Evolutionary conservation across 2,113 vertebrate genomes (phyloP), one percentile per base, ranked within the genome.

Genomic region (Sylvilagus bachmani): DNA sequence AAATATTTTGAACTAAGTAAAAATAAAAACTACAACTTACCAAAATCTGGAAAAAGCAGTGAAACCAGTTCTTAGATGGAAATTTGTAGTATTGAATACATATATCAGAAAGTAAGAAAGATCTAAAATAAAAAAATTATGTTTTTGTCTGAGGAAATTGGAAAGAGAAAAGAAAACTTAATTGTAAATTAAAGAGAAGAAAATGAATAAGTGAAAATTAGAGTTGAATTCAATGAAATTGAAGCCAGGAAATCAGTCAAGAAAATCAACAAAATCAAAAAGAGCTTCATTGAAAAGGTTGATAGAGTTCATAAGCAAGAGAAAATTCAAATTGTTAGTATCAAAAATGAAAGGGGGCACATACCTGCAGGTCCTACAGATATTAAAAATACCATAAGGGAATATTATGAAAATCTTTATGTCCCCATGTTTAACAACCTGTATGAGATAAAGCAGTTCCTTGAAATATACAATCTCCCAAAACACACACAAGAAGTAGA

Each of bases 261-360:
- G 12, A 81, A 71, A 77, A 77, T 25, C 31, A 77, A 51, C 49
- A 84, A 83, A 89, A 33, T 38, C 31, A 74, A 89, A 89, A 89
- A 16, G n/a, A 33, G 36, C 2, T 58, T 67, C 2, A 69, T 58
- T 77, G 17, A 89, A 70, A 69, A 84, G 5, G 67, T 61, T n/a
- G 49, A 89, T 70, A 84, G 77, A 61, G 62, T 61, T 61, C 24
- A 77, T 51, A 53, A 81, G 21, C 44, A 44, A 44, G 44, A 69
- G 5, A 70, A 70, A 27, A 84, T 44, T 53, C 10, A 71, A 51
- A 69, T 70, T 51, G 36, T 12, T 70, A 78, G 69, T 5, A 64
- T 58, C 6, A 53, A 10, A 83, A 70, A 78, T 51, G 58, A 67
- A 27, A 69, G 4, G 67, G 16, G 19, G 2, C 6, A 70, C 10